These are phyloP conservation scores for Allobates femoralis DNA, from an alignment of 2,797 vertebrate species.

Conservation along the genomic window DNA sequence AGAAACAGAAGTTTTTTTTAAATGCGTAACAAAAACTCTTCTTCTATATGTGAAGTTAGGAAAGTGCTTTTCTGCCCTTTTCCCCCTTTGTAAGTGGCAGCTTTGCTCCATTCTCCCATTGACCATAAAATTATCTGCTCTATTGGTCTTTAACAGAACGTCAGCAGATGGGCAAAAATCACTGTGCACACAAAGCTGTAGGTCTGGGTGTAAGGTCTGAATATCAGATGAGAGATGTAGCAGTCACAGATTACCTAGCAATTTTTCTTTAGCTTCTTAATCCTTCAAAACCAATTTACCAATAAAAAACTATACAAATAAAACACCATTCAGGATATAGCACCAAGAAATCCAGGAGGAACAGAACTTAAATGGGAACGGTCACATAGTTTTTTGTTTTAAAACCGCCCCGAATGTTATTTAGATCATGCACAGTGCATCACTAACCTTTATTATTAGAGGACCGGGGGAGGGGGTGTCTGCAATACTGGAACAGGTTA, in stretches of 20 bases:
- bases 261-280: neutral
- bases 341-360: conserved; percentile 28
- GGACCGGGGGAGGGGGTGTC: too few species aligned
- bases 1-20: neutral
- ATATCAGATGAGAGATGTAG: neutral
- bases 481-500: too few species aligned
- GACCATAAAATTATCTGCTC: too few species aligned
- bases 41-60: neutral
- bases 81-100: neutral
- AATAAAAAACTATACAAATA: neutral
- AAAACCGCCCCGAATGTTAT: too few species aligned
- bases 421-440: too few species aligned
- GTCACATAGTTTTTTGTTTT: too few species aligned
- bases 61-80: neutral
- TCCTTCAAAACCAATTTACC: conserved; percentile 3
- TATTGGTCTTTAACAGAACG: neutral
- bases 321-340: conserved; percentile 25
- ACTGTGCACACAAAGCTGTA: neutral
- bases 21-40: neutral
- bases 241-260: neutral
- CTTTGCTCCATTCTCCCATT: neutral
- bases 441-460: too few species aligned
- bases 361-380: too few species aligned
- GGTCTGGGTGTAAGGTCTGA: neutral
- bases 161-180: neutral